These are phyloP conservation scores for Sebastes fasciatus DNA, from an alignment of 2,113 vertebrate genomes.

Conservation along the genomic window DNA sequence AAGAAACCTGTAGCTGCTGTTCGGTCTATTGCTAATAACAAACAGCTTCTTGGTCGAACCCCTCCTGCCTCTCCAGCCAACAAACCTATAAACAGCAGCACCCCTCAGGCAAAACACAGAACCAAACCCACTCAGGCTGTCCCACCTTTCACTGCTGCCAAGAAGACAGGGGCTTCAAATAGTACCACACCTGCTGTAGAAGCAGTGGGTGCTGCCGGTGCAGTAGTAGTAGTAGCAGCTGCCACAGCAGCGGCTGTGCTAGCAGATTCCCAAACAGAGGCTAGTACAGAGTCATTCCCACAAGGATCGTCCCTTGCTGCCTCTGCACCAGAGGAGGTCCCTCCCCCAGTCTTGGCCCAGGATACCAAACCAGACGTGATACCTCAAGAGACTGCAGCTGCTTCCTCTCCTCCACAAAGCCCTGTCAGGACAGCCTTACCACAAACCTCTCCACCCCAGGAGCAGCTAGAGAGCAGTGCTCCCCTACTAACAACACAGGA, in stretches of 20 bases:
- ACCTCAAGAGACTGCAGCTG: slow-evolving; percentile 19
- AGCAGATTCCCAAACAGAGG: slow-evolving; percentile 31
- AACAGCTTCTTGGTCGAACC: slow-evolving; percentile 45
- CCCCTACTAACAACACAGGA: slow-evolving; percentile 2
- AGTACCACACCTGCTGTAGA: not conserved
- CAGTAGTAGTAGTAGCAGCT: not conserved
- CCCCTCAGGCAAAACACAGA: slow-evolving; percentile 45
- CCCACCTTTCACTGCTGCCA: slow-evolving; percentile 59
- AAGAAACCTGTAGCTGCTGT: slow-evolving; percentile 57
- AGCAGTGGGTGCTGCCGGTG: not conserved
- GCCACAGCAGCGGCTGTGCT: slow-evolving; percentile 5
- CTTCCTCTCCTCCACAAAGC: slow-evolving; percentile 37
- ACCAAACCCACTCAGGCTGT: slow-evolving; percentile 78
- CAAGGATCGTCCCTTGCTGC: not conserved
- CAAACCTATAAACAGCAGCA: slow-evolving; percentile 49
- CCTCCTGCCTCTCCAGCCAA: slow-evolving; percentile 60
- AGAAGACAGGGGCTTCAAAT: slow-evolving; percentile 46
- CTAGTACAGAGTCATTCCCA: not conserved
- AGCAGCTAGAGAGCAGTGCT: slow-evolving; percentile 30
- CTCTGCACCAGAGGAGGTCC: slow-evolving; percentile 20
- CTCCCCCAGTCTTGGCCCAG: not conserved
- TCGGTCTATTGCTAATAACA: slow-evolving; percentile 35
- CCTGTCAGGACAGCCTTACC: not conserved
- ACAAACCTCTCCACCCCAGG: slow-evolving; percentile 1
- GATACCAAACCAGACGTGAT: slow-evolving; percentile 24